Base-by-base conservation (phyloP, 2,797 vertebrate species). In the Gallinago nigripennis region DNA sequence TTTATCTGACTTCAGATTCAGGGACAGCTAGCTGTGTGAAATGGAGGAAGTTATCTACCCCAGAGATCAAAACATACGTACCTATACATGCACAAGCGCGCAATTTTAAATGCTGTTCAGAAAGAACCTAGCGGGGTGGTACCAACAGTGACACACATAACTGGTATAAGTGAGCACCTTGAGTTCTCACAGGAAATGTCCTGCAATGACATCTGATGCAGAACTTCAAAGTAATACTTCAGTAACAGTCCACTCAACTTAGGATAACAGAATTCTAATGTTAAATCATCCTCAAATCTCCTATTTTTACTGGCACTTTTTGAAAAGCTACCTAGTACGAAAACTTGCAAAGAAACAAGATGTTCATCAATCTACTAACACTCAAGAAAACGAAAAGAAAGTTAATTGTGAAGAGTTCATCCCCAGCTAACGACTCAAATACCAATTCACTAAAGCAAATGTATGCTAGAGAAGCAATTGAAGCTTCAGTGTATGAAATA, bases 151-250 rank as follows among this genome's bases (percentile, higher is more conserved):
- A 63, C 8, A 57, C 16, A 33, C 61, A 0, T 5, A 78, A 77
- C 12, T 35, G 25, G 19, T 19, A 7, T 1, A 39, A 57, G 6
- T 0, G 2, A 71, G 25, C 35, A 69, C 37, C 56, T 24, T 2
- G 16, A 70, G 31, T 41, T 35, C 27, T 43, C 69, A 39, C 5
- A 53, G 46, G 28, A 24, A 41, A 45, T 4, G 24, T 58, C 54
- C 51, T 60, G 15, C 33, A 48, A 28, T 9, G 16, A 56, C 10
- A 82, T 13, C 33, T 21, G 33, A 70, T 4, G 50, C 7, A 54
- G 31, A 72, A 69, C n/a, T 57, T 69, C 21, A 17, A 86, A 70
- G 46, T 9, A 66, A 0, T 21, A 50, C 37, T 95, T 70, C 61
- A 82, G 1, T 10, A 86, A 72, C 13, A 46, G 25, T 21, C 70